These are phyloP conservation scores for honey bee (Apis mellifera) DNA, from an alignment of 1,140 invertebrate genomes.

Conservation along the genomic window Amel_HAv3.1 CM009939.2:6539501-6540000, in stretches of 20 bases:
- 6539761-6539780: slow-evolving; percentile 98
- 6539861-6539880: slow-evolving; percentile 91
- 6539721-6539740: slow-evolving; percentile 97
- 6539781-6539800: slow-evolving; percentile 92
- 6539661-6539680: slow-evolving; percentile 91
- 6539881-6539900: slow-evolving; percentile 97
- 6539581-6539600: slow-evolving; percentile 95
- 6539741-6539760: slow-evolving; percentile 99
- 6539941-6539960: slow-evolving; percentile 92
- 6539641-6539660: slow-evolving; percentile 86
- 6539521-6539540: slow-evolving; percentile 98
- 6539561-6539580: slow-evolving; percentile 93
- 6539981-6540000: slow-evolving; percentile 90
- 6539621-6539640: slow-evolving; percentile 87
- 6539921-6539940: slow-evolving; percentile 93
- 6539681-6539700: slow-evolving; percentile 91
- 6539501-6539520: slow-evolving; percentile 90
- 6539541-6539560: slow-evolving; percentile 92
- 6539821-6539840: neutral
- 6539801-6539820: slow-evolving; percentile 49
- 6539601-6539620: slow-evolving; percentile 83
- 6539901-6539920: slow-evolving; percentile 97
- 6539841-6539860: slow-evolving; percentile 36
- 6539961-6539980: slow-evolving; percentile 92
- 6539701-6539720: slow-evolving; percentile 95